Conservation (phyloP, 2,888 invertebrate genomes). For the Callimorpha dominula region DNA sequence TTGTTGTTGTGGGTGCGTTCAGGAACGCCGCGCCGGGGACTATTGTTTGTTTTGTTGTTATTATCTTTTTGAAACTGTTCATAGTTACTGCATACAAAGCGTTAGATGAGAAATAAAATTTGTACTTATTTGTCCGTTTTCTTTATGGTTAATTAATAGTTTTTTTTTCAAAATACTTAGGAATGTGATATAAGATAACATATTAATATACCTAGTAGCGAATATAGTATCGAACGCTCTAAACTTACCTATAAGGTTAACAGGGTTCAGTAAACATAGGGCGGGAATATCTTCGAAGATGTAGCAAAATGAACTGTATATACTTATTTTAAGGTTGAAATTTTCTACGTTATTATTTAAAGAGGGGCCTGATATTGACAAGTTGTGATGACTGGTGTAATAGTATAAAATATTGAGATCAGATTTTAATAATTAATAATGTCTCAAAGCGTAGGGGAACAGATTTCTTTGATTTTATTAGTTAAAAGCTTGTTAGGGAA, state of each 20-base stretch:
- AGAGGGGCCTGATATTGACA: constrained; percentile 65
- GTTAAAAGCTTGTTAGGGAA: background rate
- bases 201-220: background rate
- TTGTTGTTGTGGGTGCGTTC: constrained; percentile 69
- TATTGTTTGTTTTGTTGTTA: constrained; percentile 83
- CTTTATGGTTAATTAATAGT: constrained; percentile 5
- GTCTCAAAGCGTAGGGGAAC: constrained; percentile 31
- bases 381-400: constrained; percentile 76
- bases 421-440: constrained; percentile 61
- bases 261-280: constrained; percentile 68
- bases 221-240: constrained; percentile 18
- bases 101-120: constrained; percentile 29
- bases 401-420: constrained; percentile 56
- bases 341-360: constrained; percentile 28
- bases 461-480: constrained; percentile 29
- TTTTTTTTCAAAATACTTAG: constrained; percentile 5
- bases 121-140: background rate
- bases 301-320: constrained; percentile 29
- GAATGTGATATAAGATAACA: constrained; percentile 3
- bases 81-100: constrained; percentile 53
- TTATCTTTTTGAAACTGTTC: constrained; percentile 69
- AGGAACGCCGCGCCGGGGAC: constrained; percentile 60
- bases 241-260: constrained; percentile 45
- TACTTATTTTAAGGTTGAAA: constrained; percentile 19
- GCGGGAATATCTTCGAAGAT: constrained; percentile 43